Evolutionary conservation across 2,113 vertebrate genomes (phyloP).

Genomic region (Sminthopsis crassicaudata): DNA sequence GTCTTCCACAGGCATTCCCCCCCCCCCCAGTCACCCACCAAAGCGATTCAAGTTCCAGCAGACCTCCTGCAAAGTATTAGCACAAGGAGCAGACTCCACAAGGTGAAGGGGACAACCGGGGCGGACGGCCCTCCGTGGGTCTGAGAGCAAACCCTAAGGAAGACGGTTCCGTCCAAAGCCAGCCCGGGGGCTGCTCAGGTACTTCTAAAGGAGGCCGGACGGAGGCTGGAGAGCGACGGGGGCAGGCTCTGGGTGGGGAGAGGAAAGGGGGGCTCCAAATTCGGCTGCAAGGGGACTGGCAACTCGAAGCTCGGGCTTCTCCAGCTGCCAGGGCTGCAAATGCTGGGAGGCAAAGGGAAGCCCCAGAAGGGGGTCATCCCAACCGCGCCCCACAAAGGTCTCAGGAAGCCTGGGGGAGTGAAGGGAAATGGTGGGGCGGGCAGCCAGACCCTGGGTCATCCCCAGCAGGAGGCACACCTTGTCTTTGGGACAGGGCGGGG

Average conservation of each 20-base stretch:
- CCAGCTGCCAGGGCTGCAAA: neutral
- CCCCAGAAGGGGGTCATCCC: neutral
- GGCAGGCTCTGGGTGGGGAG: no score
- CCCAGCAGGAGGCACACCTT: neutral
- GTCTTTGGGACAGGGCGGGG: neutral
- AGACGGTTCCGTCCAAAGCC: neutral
- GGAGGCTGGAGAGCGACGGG: neutral
- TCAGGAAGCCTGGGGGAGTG: neutral
- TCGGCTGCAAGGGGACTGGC: no score
- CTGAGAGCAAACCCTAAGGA: no score
- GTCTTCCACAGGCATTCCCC: neutral
- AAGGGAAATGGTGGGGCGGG: neutral
- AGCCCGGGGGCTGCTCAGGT: neutral
- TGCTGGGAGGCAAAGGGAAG: neutral
- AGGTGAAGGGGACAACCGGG: neutral
- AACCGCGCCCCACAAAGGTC: neutral
- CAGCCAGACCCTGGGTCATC: neutral
- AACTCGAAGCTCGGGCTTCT: neutral
- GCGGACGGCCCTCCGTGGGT: neutral
- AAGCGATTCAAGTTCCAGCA: neutral
- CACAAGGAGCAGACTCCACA: neutral
- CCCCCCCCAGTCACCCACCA: neutral
- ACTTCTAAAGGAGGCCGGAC: no score
- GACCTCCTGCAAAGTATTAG: neutral
- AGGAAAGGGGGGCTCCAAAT: neutral